phyloP scores from a whole-genome alignment of 2,797 vertebrate genomes.

The Atherinosoma microstoma region DNA sequence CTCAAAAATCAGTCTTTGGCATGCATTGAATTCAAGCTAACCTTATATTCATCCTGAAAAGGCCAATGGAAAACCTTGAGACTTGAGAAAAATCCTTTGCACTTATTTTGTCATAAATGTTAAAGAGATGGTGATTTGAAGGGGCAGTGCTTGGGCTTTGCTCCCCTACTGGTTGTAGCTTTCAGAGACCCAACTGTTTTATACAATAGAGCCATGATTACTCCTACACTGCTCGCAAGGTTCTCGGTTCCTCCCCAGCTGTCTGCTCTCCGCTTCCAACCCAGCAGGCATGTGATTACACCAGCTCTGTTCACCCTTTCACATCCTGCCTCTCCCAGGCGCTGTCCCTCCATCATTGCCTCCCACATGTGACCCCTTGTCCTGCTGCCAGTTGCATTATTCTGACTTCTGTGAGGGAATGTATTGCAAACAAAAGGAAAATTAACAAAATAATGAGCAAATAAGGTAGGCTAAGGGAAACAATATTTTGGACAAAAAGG shows the following conservation, averaged over 20 bases:
- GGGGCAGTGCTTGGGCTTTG: slow-evolving; percentile 37
- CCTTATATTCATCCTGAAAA: slow-evolving; percentile 44
- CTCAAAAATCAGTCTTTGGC: slow-evolving; percentile 4
- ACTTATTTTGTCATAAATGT: slow-evolving; percentile 70
- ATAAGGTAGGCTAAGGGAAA: neutral
- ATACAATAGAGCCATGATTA: slow-evolving; percentile 86
- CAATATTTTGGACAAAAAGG: slow-evolving; percentile 12
- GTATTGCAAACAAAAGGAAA: slow-evolving; percentile 26
- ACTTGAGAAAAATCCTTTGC: slow-evolving; percentile 44
- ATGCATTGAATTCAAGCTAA: slow-evolving; percentile 16
- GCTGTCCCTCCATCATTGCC: slow-evolving; percentile 59
- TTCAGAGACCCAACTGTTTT: slow-evolving; percentile 73
- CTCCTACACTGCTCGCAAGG: slow-evolving; percentile 70
- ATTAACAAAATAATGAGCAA: slow-evolving; percentile 18
- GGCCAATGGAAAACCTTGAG: slow-evolving; percentile 15
- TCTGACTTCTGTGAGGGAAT: slow-evolving; percentile 36
- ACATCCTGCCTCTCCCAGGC: slow-evolving; percentile 55
- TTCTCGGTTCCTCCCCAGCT: slow-evolving; percentile 61
- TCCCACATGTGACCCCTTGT: slow-evolving; percentile 57
- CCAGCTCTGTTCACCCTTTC: slow-evolving; percentile 53
- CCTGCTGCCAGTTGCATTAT: slow-evolving; percentile 38
- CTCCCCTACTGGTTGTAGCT: slow-evolving; percentile 63
- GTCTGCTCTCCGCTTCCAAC: slow-evolving; percentile 65
- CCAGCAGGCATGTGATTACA: slow-evolving; percentile 78
- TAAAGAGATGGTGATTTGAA: slow-evolving; percentile 75